Base-by-base conservation (phyloP, 2,113 vertebrate species). In the Hyaena hyaena region DNA sequence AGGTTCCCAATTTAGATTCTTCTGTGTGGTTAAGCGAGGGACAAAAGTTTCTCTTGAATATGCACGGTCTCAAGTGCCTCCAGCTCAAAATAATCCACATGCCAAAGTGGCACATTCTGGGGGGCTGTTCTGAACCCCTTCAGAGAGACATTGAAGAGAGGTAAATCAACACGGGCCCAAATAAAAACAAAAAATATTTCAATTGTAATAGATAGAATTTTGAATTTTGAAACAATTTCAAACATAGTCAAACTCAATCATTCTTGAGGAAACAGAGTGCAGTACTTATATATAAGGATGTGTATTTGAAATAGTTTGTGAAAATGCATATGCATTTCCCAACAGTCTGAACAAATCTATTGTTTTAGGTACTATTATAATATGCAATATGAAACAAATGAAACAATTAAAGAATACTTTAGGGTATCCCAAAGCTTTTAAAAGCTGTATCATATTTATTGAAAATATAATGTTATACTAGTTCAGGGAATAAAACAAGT, bases 321-420 rank as follows among this genome's bases (percentile, higher is more conserved):
- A 88, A 93, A 88, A 81, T 92, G n/a, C 10, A 43, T 43, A 5
- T 83, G 82, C 74, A 2, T 65, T 43, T 84, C 28, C 63, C 39
- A 96, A 35, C 77, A 77, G 7, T 77, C 14, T n/a, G 21, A 95
- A 17, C 8, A 79, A 94, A 48, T 48, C 4, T n/a, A 35, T 35
- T 92, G 5, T 58, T 93, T 95, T 73, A 86, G 12, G 11, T 86
- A 48, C 6, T n/a, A 31, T 35, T 84, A 66, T 16, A 68, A 90
- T 77, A 55, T 7, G 15, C 14, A 90, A 4, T 45, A 55, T 83
- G 43, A 77, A 93, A 71, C 74, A 77, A 84, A 58, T 33, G 1
- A 82, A 95, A 55, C 8, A 89, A 82, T 97, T 86, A 94, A 74
- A 55, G 9, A 93, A 31, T 81, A 66, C 9, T 91, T 84, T 61